These are phyloP conservation scores for Cheilosia urbana DNA, from an alignment of 2,888 invertebrate genomes.

Conservation along the genomic window DNA sequence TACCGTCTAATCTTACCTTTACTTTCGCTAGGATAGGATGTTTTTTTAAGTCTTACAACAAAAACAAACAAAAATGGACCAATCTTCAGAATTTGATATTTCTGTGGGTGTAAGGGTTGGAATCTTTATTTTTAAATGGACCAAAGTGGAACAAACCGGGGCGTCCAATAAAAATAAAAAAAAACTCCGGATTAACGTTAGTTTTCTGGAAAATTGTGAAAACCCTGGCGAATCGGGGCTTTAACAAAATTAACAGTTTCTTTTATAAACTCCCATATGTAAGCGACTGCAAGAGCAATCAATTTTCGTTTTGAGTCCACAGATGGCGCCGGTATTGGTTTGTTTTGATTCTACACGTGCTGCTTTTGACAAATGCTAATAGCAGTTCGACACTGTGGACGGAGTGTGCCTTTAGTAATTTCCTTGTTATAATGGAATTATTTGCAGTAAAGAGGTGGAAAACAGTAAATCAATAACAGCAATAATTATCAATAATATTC, in stretches of 20 bases:
- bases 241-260: neutral
- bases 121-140: too few species aligned
- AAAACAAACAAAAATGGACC: too few species aligned
- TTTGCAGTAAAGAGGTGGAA: conserved; percentile 87
- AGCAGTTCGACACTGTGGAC: neutral
- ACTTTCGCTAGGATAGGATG: too few species aligned
- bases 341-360: conserved; percentile 43
- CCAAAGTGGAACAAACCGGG: too few species aligned
- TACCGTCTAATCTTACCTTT: too few species aligned
- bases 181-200: too few species aligned
- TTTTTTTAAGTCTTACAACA: too few species aligned
- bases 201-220: too few species aligned
- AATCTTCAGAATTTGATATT: too few species aligned
- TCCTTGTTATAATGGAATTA: conserved; percentile 85
- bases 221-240: too few species aligned
- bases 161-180: too few species aligned
- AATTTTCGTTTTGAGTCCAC: neutral
- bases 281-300: neutral
- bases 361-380: conserved; percentile 16
- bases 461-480: neutral
- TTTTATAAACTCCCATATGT: neutral
- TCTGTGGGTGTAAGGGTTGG: too few species aligned
- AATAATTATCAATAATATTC: conserved; percentile 58
- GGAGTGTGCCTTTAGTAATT: conserved; percentile 20
- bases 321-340: conserved; percentile 9